phyloP scores from a whole-genome alignment of 2,797 vertebrate genomes.

The Takifugu ocellatus region DNA sequence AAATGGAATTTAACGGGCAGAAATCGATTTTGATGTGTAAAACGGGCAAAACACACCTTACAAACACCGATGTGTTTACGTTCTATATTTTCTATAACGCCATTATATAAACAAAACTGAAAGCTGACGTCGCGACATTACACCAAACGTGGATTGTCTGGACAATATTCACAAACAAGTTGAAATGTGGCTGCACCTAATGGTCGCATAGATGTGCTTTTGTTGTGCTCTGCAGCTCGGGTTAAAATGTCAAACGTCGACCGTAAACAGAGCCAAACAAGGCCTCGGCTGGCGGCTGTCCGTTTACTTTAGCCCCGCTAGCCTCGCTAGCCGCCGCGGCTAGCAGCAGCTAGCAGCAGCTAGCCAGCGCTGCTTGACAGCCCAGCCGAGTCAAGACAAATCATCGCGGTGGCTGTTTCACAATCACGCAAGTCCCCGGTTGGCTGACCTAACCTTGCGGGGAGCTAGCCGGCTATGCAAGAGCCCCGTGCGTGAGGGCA shows the following conservation, averaged over 20 bases:
- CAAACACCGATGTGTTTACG: too few relatives aligned
- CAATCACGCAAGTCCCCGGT: neutral
- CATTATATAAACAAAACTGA: too few relatives aligned
- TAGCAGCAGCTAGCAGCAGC: constrained; percentile 41
- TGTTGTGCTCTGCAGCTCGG: constrained; percentile 7
- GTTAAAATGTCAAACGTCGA: constrained; percentile 51
- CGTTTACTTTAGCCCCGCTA: constrained; percentile 16
- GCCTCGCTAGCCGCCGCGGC: constrained; percentile 25
- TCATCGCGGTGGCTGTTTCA: accelerated
- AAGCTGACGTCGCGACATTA: too few relatives aligned
- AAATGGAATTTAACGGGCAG: too few relatives aligned
- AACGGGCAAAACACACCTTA: too few relatives aligned
- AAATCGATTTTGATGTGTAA: too few relatives aligned
- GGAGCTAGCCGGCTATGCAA: constrained; percentile 26
- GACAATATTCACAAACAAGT: too few relatives aligned
- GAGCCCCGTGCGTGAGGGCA: constrained; percentile 3
- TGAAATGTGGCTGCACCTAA: neutral
- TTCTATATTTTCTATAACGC: too few relatives aligned
- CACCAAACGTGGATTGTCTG: too few relatives aligned
- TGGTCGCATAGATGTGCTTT: constrained; percentile 14
- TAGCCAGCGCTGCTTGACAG: constrained; percentile 18
- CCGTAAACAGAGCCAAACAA: constrained; percentile 36
- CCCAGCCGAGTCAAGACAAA: neutral
- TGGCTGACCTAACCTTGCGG: constrained; percentile 2
- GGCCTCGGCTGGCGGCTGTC: constrained; percentile 30